Evolutionary conservation across 2,113 vertebrate genomes (phyloP).

Genomic region (Oncorhynchus clarkii): DNA sequence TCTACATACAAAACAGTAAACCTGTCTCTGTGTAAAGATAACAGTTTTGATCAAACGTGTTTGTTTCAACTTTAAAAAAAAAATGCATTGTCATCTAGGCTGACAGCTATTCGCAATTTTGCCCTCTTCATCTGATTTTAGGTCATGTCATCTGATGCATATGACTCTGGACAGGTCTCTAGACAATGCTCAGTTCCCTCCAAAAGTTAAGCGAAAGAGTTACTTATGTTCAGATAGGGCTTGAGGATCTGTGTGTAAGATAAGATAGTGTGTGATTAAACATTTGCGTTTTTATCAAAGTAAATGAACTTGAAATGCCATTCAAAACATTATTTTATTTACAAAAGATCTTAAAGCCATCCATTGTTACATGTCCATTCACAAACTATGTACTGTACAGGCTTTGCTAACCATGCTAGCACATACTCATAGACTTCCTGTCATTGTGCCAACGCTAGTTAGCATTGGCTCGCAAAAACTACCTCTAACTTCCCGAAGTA

Average conservation of each 20-base stretch:
- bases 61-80: not conserved
- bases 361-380: slow-evolving; percentile 50
- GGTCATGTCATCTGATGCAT: not conserved
- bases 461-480: too few species aligned
- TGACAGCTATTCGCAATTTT: not conserved
- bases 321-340: slow-evolving; percentile 70
- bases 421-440: too few species aligned
- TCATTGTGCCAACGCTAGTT: too few species aligned
- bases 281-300: not conserved
- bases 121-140: not conserved
- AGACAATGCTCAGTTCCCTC: not conserved
- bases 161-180: not conserved
- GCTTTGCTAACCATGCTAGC: slow-evolving; percentile 41
- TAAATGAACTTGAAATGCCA: slow-evolving; percentile 39
- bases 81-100: not conserved
- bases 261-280: not conserved
- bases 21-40: not conserved
- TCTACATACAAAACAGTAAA: not conserved
- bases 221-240: not conserved
- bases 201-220: not conserved
- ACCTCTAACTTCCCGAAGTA: too few species aligned
- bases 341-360: slow-evolving; percentile 63
- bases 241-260: not conserved
- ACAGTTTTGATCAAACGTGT: not conserved
- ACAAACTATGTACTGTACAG: slow-evolving; percentile 45